Conservation (phyloP, 1,140 invertebrate genomes). For the Neoseiulus cucumeris region DNA sequence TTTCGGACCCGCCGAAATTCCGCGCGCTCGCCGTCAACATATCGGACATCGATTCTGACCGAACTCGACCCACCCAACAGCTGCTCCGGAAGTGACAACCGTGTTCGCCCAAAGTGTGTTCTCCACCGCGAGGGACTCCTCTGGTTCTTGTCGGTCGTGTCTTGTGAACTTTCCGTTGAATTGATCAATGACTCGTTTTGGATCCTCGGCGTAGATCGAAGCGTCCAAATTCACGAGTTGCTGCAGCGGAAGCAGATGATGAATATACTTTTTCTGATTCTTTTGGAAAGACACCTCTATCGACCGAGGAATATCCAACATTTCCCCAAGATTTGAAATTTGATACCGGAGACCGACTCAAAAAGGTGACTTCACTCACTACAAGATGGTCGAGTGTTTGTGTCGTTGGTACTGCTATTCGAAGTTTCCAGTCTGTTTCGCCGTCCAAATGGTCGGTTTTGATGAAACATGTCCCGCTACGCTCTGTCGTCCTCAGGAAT, state of each 20-base stretch:
- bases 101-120: constrained; percentile 98
- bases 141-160: constrained; percentile 37
- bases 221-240: constrained; percentile 73
- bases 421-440: constrained; percentile 97
- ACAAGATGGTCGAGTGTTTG: constrained; percentile 65
- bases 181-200: constrained; percentile 89
- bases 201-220: constrained; percentile 83
- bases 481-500: constrained; percentile 76
- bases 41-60: background rate
- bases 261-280: too few relatives aligned
- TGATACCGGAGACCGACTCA: too few relatives aligned
- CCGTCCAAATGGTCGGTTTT: constrained; percentile 96
- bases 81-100: constrained; percentile 81
- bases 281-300: too few relatives aligned
- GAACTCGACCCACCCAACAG: constrained; percentile 47
- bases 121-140: constrained; percentile 74
- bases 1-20: too few relatives aligned
- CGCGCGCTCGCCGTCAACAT: too few relatives aligned
- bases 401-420: constrained; percentile 74
- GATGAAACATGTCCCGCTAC: constrained; percentile 86
- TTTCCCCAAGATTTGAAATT: too few relatives aligned
- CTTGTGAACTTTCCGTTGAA: constrained; percentile 88
- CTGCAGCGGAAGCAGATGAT: too few relatives aligned
- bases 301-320: too few relatives aligned
- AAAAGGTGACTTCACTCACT: too few relatives aligned